Base-by-base conservation (phyloP, 2,797 vertebrate genomes). In the Mastacembelus armatus region DNA sequence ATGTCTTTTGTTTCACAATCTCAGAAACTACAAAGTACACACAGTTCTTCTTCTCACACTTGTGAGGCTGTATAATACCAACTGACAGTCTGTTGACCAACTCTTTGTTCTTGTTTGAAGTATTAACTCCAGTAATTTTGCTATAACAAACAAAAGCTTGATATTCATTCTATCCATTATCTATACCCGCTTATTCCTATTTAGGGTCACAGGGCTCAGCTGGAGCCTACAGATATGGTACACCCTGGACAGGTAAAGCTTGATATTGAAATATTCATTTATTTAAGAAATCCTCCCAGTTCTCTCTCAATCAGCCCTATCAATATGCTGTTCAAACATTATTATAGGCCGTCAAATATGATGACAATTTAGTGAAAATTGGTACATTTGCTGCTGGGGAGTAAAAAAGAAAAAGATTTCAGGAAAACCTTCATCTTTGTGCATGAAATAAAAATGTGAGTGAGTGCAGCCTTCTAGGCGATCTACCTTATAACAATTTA, bases 21-120 rank as follows among this genome's bases (percentile, higher is more conserved):
- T 56, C 22, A 54, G 35, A 54, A 66, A 50, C 32, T 42, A 39
- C 32, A 64, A 38, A 43, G 32, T 2, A n/a, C 50, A 21, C 21
- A 36, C 50, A n/a, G 11, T 32, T 59, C 19, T 42, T 33, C 12
- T 11, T 14, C 15, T n/a, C 29, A 42, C 18, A 35, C 45, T 18
- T 10, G 39, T 40, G 45, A 40, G 19, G 52, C n/a, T n/a, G n/a
- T n/a, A n/a, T n/a, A n/a, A n/a, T n/a, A n/a, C n/a, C n/a, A n/a
- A n/a, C n/a, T n/a, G n/a, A n/a, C n/a, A n/a, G n/a, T n/a, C n/a
- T n/a, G n/a, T n/a, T n/a, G n/a, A n/a, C n/a, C n/a, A n/a, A n/a
- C n/a, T n/a, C n/a, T n/a, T n/a, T n/a, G n/a, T n/a, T n/a, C n/a
- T n/a, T n/a, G n/a, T n/a, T n/a, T 14, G 2, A 60, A 42, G 52